Conservation (phyloP, 2,888 invertebrate genomes). For the Teleiodes luculella region DNA sequence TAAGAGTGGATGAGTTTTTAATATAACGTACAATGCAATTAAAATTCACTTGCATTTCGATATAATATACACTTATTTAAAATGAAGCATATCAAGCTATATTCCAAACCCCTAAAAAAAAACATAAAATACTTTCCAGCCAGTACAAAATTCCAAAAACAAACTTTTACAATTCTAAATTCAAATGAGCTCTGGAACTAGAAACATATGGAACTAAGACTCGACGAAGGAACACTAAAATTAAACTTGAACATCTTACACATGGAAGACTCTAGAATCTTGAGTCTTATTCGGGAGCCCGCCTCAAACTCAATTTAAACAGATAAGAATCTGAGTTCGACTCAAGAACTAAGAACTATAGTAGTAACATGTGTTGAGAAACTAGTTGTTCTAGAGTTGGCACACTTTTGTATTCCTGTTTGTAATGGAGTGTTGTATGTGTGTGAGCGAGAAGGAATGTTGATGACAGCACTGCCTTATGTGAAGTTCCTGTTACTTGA, state of each 20-base stretch:
- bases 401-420: neutral
- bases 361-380: neutral
- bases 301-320: neutral
- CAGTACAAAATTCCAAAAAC: too few relatives aligned
- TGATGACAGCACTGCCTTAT: neutral
- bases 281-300: neutral
- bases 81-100: too few relatives aligned
- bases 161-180: too few relatives aligned
- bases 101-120: too few relatives aligned
- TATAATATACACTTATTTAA: too few relatives aligned
- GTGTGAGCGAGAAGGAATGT: neutral
- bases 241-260: neutral
- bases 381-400: neutral
- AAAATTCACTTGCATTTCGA: too few relatives aligned
- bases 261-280: neutral
- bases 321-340: neutral
- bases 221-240: neutral
- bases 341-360: neutral
- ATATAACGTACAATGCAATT: too few relatives aligned
- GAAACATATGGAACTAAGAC: neutral
- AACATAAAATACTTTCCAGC: too few relatives aligned
- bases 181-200: neutral
- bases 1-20: too few relatives aligned
- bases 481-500: neutral
- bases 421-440: neutral